Percentiles rank a stretch among this genome's conserved stretches.
Conservation (phyloP, 2,113 vertebrate species). For the Stegastes partitus region DNA sequence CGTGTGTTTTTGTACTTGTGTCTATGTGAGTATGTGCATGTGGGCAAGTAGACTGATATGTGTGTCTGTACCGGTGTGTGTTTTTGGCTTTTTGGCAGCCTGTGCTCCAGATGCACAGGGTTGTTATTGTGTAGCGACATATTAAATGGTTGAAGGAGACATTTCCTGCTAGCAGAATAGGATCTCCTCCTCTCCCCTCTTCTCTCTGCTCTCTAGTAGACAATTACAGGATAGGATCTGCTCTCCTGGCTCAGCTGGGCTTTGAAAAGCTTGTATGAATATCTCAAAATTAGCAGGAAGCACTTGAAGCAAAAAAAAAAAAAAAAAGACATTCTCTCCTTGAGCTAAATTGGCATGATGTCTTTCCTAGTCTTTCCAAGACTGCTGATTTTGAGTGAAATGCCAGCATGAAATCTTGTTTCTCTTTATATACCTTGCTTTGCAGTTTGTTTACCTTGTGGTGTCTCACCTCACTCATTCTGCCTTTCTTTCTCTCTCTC, state of each 20-base stretch:
- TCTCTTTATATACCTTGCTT: constrained; percentile 35
- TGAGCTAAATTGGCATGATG: constrained; percentile 67
- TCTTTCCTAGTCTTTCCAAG: constrained; percentile 63
- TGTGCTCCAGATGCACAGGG: constrained; percentile 86
- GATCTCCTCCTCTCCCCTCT: constrained; percentile 73
- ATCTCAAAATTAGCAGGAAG: constrained; percentile 85
- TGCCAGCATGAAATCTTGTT: constrained; percentile 22
- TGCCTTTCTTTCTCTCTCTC: constrained; percentile 48
- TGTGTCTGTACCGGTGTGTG: constrained; percentile 35
- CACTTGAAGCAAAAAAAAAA: constrained; percentile 71
- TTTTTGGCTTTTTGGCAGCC: constrained; percentile 79
- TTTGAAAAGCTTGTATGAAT: constrained; percentile 84
- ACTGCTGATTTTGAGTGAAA: constrained; percentile 56
- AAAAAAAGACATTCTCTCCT: constrained; percentile 57
- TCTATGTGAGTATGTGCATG: constrained; percentile 29
- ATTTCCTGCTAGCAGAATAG: constrained; percentile 89
- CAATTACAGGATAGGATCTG: constrained; percentile 83
- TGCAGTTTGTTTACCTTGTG: constrained; percentile 50
- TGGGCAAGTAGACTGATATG: constrained; percentile 30
- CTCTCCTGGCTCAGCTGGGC: constrained; percentile 86
- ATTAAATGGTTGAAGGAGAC: constrained; percentile 89
- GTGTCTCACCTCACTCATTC: constrained; percentile 42
- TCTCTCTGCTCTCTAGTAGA: constrained; percentile 84
- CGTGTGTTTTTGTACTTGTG: constrained; percentile 44
- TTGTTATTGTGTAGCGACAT: constrained; percentile 86